Evolutionary conservation across 2,113 vertebrate species (phyloP).

Genomic region (Psammodynastes pulverulentus): DNA sequence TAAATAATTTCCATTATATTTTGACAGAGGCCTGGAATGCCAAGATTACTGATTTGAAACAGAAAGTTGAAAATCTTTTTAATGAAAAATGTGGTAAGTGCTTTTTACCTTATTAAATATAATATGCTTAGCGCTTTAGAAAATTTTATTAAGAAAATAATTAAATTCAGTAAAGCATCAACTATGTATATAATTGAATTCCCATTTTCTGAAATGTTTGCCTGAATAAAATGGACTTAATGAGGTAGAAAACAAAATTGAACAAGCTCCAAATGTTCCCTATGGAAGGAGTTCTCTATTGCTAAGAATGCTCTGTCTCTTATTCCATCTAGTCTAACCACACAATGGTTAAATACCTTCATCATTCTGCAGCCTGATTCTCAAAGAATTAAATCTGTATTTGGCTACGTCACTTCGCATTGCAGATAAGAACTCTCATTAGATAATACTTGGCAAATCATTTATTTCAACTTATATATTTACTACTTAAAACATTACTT

Average conservation of each 20-base stretch:
- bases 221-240: not conserved
- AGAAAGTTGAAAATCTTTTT: constrained; percentile 77
- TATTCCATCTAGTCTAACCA: not conserved
- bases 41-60: constrained; percentile 75
- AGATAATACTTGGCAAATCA: not conserved
- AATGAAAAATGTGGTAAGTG: constrained; percentile 78
- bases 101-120: not conserved
- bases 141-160: not conserved
- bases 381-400: not conserved
- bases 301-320: not conserved
- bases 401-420: not conserved
- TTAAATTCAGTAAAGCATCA: not conserved
- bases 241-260: not conserved
- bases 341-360: not conserved
- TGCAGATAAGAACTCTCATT: not conserved
- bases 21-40: constrained; percentile 75
- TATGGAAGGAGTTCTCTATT: not conserved
- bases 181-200: not conserved
- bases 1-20: constrained; percentile 28
- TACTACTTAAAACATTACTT: not conserved
- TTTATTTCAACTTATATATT: not conserved
- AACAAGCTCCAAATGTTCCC: not conserved
- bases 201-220: not conserved
- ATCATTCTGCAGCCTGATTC: not conserved
- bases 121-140: not conserved